phyloP scores from a whole-genome alignment of 2,113 vertebrate species.

The Tautogolabrus adspersus region DNA sequence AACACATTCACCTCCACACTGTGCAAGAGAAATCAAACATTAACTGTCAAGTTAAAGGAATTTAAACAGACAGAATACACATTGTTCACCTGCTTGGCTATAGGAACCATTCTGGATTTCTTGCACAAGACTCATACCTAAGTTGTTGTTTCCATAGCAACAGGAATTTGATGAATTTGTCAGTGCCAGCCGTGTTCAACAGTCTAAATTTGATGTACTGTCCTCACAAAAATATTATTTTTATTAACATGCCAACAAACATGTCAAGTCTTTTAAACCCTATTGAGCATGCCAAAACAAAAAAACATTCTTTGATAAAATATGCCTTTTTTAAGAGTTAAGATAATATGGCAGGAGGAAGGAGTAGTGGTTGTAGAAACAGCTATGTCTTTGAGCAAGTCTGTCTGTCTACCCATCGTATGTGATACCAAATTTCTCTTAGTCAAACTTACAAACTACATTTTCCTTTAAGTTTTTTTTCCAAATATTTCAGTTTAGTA shows the following conservation, averaged over 20 bases:
- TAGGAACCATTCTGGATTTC: conserved; percentile 53
- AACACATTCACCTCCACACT: no score
- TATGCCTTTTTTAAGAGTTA: background rate
- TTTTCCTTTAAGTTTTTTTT: no score
- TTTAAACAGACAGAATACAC: background rate
- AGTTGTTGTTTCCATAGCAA: conserved; percentile 73
- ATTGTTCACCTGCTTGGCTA: conserved; percentile 45
- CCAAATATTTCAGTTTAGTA: background rate
- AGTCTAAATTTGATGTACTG: conserved; percentile 46
- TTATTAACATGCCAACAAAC: conserved; percentile 10
- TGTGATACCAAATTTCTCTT: conserved; percentile 16
- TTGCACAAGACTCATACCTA: conserved; percentile 49
- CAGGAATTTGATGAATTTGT: conserved; percentile 59
- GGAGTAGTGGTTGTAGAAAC: background rate
- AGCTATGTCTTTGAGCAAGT: conserved; percentile 19
- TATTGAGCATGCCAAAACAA: background rate
- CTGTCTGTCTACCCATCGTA: background rate
- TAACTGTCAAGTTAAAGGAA: background rate
- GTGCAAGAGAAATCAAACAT: no score
- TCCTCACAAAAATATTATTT: conserved; percentile 13
- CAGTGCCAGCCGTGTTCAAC: conserved; percentile 42
- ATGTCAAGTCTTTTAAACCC: conserved; percentile 1
- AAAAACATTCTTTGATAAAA: background rate
- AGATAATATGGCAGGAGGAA: background rate
- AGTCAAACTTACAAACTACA: background rate